Percentiles rank a stretch among this genome's conserved stretches.
phyloP scores from a whole-genome alignment of 2,888 invertebrate species.

The Xanthia icteritia region DNA sequence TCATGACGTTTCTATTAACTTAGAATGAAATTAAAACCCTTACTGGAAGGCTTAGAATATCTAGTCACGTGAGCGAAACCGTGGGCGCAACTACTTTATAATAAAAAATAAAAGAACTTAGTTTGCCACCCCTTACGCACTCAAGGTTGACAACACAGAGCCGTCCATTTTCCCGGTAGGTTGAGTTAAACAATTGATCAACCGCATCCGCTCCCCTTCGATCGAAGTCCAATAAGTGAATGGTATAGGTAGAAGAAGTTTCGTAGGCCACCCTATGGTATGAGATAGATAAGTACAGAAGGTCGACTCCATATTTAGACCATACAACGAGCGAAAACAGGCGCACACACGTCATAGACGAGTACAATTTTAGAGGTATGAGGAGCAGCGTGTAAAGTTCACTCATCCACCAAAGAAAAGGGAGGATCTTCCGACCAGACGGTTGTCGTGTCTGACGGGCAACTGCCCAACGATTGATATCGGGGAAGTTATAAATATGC shows the following conservation, averaged over 20 bases:
- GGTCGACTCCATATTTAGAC: neutral
- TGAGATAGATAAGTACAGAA: neutral
- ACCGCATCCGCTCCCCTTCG: constrained; percentile 56
- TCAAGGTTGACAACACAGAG: constrained; percentile 50
- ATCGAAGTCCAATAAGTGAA: constrained; percentile 59
- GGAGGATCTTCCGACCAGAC: too few species aligned
- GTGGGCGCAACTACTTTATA: neutral
- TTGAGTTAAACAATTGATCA: constrained; percentile 67
- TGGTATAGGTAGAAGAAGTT: constrained; percentile 43
- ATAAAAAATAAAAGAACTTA: neutral
- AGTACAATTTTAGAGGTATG: neutral
- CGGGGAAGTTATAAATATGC: too few species aligned
- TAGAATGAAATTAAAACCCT: too few species aligned
- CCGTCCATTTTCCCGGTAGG: constrained; percentile 53
- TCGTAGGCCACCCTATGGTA: constrained; percentile 34
- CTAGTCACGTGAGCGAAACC: too few species aligned
- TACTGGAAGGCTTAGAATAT: neutral
- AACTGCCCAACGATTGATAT: too few species aligned
- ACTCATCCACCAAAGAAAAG: too few species aligned
- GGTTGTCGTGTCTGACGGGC: too few species aligned
- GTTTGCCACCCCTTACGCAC: constrained; percentile 48
- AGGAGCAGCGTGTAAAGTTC: too few species aligned
- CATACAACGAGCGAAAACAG: neutral
- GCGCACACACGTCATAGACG: neutral
- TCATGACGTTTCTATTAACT: too few species aligned